These are phyloP conservation scores for Hemibagrus wyckioides DNA, from an alignment of 2,113 vertebrate species.

Conservation along the genomic window DNA sequence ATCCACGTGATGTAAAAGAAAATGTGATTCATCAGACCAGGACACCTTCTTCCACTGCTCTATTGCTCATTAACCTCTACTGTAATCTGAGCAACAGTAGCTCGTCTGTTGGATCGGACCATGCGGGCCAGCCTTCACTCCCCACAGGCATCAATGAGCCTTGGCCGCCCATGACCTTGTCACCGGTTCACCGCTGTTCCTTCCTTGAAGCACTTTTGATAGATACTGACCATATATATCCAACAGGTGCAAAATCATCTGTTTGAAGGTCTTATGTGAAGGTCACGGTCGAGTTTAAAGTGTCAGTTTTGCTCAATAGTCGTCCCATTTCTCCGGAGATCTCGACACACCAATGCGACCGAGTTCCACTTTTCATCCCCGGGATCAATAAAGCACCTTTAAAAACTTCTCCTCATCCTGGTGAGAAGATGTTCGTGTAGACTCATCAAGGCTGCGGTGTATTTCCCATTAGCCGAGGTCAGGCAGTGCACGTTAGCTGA, in stretches of 20 bases:
- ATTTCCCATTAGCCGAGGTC: conserved; percentile 11
- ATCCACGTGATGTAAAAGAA: too few species aligned
- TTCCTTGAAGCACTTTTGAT: too few species aligned
- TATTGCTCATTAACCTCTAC: too few species aligned
- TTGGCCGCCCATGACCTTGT: too few species aligned
- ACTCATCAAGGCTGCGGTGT: not conserved
- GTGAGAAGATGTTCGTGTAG: not conserved
- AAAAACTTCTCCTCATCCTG: conserved; percentile 1
- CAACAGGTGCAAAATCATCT: not conserved
- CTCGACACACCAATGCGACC: not conserved
- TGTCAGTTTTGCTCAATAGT: conserved; percentile 9
- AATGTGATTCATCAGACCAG: too few species aligned
- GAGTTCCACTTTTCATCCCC: conserved; percentile 37
- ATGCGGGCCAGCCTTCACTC: too few species aligned
- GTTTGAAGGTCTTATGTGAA: not conserved
- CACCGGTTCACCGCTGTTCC: too few species aligned
- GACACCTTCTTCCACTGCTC: too few species aligned
- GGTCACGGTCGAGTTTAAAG: not conserved
- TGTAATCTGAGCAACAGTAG: too few species aligned
- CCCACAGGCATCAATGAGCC: too few species aligned
- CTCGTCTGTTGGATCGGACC: too few species aligned
- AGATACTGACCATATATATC: too few species aligned
- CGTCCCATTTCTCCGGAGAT: conserved; percentile 20
- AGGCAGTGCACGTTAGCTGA: not conserved
- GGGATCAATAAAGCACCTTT: conserved; percentile 46